Percentiles rank a stretch among this genome's conserved stretches.
phyloP scores from a whole-genome alignment of 1,140 invertebrate genomes.

The Caenorhabditis inopinata region DNA sequence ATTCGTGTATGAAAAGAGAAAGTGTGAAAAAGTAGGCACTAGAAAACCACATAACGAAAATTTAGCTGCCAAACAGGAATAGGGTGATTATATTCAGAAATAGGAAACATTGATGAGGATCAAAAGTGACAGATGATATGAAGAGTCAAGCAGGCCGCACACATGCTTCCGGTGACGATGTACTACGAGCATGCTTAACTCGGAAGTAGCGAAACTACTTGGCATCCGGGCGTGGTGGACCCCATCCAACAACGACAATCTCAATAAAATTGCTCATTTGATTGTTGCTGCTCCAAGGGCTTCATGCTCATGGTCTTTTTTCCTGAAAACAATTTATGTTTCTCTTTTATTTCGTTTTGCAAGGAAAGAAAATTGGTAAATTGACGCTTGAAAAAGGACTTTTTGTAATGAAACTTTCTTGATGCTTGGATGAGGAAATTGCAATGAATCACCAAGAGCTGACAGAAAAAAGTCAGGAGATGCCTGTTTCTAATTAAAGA shows the following conservation, averaged over 20 bases:
- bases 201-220: slow-evolving; percentile 27
- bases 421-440: background rate
- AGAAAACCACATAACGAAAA: background rate
- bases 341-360: background rate
- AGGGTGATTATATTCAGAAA: too few species aligned
- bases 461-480: background rate
- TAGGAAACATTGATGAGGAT: slow-evolving; percentile 16
- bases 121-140: slow-evolving; percentile 34
- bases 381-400: too few species aligned
- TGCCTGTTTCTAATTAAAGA: too few species aligned
- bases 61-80: background rate
- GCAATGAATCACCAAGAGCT: slow-evolving; percentile 5
- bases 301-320: background rate
- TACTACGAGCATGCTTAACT: slow-evolving; percentile 15
- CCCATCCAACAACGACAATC: slow-evolving; percentile 9
- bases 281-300: background rate
- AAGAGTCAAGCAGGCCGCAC: background rate
- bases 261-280: slow-evolving; percentile 29
- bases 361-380: background rate
- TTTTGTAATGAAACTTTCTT: background rate
- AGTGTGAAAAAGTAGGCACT: background rate
- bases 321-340: background rate
- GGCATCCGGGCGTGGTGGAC: slow-evolving; percentile 10
- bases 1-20: background rate
- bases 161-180: slow-evolving; percentile 21